phyloP scores from a whole-genome alignment of 2,113 vertebrate species.

The Oenanthe melanoleuca region DNA sequence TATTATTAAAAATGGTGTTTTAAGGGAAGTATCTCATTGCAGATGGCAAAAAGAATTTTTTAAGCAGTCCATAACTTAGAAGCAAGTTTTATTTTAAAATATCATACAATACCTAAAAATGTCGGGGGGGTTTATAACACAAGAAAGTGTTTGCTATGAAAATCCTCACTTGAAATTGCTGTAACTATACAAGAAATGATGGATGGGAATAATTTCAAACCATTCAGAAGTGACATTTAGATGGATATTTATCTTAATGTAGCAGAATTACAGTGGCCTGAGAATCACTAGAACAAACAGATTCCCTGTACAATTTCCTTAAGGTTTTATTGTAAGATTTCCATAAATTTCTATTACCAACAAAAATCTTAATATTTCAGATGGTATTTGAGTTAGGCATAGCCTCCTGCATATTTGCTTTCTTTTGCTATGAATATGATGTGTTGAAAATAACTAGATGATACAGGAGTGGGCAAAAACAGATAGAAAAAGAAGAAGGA shows the following conservation, averaged over 20 bases:
- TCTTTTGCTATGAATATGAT: background rate
- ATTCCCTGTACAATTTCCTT: background rate
- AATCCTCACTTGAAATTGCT: background rate
- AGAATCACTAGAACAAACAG: background rate
- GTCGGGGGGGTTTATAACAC: background rate
- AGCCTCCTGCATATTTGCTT: background rate
- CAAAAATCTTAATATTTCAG: background rate
- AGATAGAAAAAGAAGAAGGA: background rate
- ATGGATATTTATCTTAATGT: conserved; percentile 29
- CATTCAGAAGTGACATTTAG: background rate
- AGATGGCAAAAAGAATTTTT: background rate
- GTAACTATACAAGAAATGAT: background rate
- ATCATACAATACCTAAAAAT: background rate
- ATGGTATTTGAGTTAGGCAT: background rate
- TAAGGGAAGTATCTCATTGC: background rate
- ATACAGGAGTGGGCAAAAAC: background rate
- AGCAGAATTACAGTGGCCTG: background rate
- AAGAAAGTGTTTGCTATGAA: background rate
- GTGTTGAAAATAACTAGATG: background rate
- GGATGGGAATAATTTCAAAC: background rate
- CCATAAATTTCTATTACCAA: background rate
- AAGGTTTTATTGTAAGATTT: background rate
- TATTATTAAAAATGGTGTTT: background rate
- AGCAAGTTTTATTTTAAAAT: background rate
- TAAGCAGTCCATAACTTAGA: background rate